Conservation (phyloP, 2,797 vertebrate species). For the Poecilia gillii region DNA sequence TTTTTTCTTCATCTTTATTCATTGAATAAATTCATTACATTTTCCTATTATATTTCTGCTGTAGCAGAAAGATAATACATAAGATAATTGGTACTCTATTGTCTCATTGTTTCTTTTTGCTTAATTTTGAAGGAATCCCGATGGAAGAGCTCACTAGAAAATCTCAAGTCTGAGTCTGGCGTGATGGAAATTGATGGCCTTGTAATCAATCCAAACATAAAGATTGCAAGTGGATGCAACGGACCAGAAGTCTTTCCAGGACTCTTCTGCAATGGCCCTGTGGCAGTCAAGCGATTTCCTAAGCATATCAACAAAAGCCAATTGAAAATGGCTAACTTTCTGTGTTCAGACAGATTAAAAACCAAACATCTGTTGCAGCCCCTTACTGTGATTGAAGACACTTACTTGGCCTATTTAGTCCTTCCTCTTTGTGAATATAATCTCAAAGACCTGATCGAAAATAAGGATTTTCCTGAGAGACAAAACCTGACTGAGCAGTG, state of each 20-base stretch:
- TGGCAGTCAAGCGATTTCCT: conserved; percentile 19
- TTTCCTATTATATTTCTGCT: neutral
- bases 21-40: neutral
- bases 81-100: neutral
- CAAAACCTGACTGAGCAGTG: conserved; percentile 9
- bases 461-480: conserved; percentile 22
- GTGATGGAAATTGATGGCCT: too few relatives aligned
- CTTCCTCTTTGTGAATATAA: conserved; percentile 21
- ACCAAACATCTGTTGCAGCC: conserved; percentile 19
- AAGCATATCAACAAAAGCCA: conserved; percentile 10
- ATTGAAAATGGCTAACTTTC: neutral
- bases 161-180: too few relatives aligned
- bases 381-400: conserved; percentile 14
- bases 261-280: neutral
- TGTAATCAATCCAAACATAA: neutral
- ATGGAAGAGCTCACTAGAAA: too few relatives aligned
- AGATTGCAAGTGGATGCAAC: conserved; percentile 13
- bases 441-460: conserved; percentile 11
- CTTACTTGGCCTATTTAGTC: conserved; percentile 17
- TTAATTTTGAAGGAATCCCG: neutral
- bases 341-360: conserved; percentile 10
- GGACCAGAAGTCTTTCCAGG: conserved; percentile 23
- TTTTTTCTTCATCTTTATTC: neutral
- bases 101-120: neutral
- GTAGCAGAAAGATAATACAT: neutral